A percentile compares a stretch with the other conserved stretches of the same genome.
Evolutionary conservation across 1,140 invertebrate genomes (phyloP).

Genomic region (Latrodectus geometricus): DNA sequence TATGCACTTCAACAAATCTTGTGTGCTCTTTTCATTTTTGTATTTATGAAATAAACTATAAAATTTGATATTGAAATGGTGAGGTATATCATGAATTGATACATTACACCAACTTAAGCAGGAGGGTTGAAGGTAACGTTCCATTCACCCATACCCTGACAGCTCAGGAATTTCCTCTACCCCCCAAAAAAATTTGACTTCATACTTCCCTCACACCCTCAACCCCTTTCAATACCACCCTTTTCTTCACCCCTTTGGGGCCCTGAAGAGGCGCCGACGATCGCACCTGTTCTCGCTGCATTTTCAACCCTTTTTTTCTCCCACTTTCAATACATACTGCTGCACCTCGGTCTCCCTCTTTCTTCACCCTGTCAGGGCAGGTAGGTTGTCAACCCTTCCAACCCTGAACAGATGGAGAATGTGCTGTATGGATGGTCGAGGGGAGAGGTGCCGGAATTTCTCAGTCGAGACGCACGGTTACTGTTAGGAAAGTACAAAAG

Average conservation of each 20-base stretch:
- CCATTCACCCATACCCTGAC: neutral
- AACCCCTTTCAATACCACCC: constrained; percentile 14
- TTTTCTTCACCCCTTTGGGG: constrained; percentile 19
- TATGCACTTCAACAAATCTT: no score
- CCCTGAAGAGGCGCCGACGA: neutral
- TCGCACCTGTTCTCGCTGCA: constrained; percentile 14
- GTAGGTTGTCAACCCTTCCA: constrained; percentile 44
- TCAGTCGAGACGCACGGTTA: neutral
- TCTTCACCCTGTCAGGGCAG: neutral
- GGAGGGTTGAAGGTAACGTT: neutral
- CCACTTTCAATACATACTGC: neutral
- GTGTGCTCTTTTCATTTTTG: no score
- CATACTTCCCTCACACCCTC: neutral
- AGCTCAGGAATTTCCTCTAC: neutral
- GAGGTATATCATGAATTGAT: no score
- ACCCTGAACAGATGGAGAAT: constrained; percentile 16
- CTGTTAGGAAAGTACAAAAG: neutral
- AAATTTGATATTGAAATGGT: no score
- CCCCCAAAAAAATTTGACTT: no score
- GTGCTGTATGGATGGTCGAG: neutral
- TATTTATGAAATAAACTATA: no score
- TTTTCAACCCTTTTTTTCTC: constrained; percentile 39
- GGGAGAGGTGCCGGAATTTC: constrained; percentile 9
- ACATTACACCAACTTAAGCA: no score
- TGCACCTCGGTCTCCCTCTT: neutral